Conservation (phyloP, 1,140 invertebrate genomes). For the Pantala flavescens region DNA sequence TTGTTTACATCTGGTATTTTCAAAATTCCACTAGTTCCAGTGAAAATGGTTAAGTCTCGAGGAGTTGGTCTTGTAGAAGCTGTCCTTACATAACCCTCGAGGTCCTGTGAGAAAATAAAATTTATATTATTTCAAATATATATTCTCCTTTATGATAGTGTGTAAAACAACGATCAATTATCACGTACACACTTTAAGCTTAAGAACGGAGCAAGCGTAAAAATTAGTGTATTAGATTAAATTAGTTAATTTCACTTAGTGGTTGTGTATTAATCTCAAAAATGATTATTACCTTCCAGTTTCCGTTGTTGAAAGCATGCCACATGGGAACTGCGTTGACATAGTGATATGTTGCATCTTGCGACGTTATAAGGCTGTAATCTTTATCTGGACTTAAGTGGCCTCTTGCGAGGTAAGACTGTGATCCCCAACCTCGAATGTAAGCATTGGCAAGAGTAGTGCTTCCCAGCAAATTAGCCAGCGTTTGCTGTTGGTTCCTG, state of each 20-base stretch:
- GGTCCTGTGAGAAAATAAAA: not conserved
- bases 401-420: not conserved
- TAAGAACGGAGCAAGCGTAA: too few relatives aligned
- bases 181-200: too few relatives aligned
- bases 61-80: not conserved
- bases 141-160: too few relatives aligned
- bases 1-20: constrained; percentile 34
- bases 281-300: constrained; percentile 24
- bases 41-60: constrained; percentile 29
- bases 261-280: too few relatives aligned
- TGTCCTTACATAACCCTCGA: not conserved
- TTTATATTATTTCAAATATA: too few relatives aligned
- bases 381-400: not conserved
- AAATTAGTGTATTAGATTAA: too few relatives aligned
- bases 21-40: constrained; percentile 38
- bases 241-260: too few relatives aligned
- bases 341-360: constrained; percentile 25
- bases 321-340: constrained; percentile 25
- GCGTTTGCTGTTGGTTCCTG: not conserved
- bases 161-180: too few relatives aligned
- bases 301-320: constrained; percentile 26
- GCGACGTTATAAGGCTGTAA: not conserved
- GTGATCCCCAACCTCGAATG: not conserved
- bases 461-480: not conserved
- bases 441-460: not conserved